Evolutionary conservation across 2,113 vertebrate species (phyloP), one percentile per base, ranked within the genome.

Genomic region (Sminthopsis crassicaudata): DNA sequence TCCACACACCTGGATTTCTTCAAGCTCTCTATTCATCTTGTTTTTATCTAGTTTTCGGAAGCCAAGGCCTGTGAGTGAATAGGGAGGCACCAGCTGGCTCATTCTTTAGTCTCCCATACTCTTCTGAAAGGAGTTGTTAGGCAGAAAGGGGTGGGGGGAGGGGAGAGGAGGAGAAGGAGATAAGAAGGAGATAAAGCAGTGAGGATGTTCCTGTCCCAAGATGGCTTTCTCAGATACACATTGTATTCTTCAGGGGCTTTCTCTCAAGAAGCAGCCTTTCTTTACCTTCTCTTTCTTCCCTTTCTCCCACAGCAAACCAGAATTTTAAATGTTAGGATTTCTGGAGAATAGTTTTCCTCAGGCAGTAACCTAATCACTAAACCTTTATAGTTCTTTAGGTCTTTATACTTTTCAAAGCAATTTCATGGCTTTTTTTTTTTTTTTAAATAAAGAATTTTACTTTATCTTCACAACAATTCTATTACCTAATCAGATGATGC

Each of bases 201-300:
- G 27, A 57, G 67, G 0, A 1, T 27, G 48, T 93, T 54, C 90
- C 27, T 24, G 54, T 8, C 8, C 27, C 50, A 55, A 2, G 0
- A 53, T n/a, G 25, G 16, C 53, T 24, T 52, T n/a, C 51, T 24
- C 88, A 23, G 67, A 25, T 30, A 0, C 54, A 30, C 27, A 23
- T 84, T 88, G 9, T 8, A 16, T 50, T 46, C 2, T 5, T 24
- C 0, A n/a, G 46, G 11, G 46, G 19, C 0, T 25, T 48, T 57
- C 2, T 24, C 1, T 10, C 7, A 14, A 51, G 53, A 88, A 9
- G 53, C 48, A 0, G 10, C 19, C 50, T 51, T 42, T 9, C 0
- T 9, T 46, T 23, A 0, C 1, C 24, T 12, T 42, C 12, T 0
- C 11, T 10, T 53, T 46, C 0, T 0, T 46, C 60, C 88, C 46